Percentiles rank a stretch among this genome's conserved stretches.
phyloP scores from a whole-genome alignment of 2,113 vertebrate species.

The Lonchura striata region DNA sequence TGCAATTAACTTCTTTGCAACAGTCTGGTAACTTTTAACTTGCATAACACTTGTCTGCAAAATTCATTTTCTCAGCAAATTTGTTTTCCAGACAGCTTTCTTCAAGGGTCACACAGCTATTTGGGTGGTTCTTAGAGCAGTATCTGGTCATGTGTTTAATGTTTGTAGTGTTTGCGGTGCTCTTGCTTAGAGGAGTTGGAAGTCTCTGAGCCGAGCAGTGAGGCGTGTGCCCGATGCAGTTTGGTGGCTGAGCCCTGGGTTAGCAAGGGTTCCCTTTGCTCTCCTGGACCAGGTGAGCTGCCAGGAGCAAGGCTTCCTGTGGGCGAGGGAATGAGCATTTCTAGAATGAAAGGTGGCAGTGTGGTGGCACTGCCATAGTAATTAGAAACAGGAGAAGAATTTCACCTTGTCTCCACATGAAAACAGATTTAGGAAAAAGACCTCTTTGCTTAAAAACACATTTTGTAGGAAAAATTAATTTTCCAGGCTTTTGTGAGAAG shows the following conservation, averaged over 20 bases:
- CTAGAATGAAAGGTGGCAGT: neutral
- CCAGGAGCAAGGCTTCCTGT: neutral
- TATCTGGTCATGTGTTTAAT: neutral
- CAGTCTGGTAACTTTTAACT: neutral
- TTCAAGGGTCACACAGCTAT: neutral
- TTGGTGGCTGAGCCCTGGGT: neutral
- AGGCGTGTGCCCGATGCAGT: too few species aligned
- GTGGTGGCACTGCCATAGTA: rapidly evolving
- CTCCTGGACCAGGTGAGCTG: neutral
- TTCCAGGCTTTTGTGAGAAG: neutral
- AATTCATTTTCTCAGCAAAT: neutral
- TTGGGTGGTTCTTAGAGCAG: neutral
- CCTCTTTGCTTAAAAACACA: neutral
- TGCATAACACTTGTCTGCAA: neutral
- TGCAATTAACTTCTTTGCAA: neutral
- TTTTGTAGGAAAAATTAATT: neutral
- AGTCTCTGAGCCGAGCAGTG: neutral
- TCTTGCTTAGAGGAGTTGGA: neutral
- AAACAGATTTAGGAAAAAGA: neutral
- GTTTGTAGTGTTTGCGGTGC: neutral
- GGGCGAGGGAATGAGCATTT: neutral
- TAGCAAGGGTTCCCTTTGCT: neutral
- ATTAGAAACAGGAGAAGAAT: neutral
- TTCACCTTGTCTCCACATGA: neutral
- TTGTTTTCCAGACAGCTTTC: constrained; percentile 20